phyloP scores from a whole-genome alignment of 2,888 invertebrate genomes.

The Laothoe populi region DNA sequence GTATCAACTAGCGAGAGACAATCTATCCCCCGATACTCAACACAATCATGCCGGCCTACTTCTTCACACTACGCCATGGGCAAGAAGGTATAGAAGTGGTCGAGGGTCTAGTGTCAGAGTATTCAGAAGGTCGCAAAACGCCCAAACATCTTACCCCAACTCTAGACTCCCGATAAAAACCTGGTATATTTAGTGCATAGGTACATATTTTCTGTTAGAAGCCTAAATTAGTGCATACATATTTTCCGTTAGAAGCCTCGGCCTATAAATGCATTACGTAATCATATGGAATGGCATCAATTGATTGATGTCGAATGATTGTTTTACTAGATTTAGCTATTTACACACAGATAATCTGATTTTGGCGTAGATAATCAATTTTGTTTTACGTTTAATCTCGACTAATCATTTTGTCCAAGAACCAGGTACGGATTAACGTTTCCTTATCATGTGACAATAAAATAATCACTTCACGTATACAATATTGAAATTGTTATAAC shows the following conservation, averaged over 20 bases:
- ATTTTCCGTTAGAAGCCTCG: background rate
- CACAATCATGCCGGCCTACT: too few species aligned
- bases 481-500: background rate
- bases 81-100: too few species aligned
- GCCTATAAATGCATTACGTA: background rate
- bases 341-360: conserved; percentile 22
- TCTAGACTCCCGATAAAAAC: too few species aligned
- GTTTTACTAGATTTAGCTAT: conserved; percentile 8
- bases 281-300: background rate
- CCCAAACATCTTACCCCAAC: too few species aligned
- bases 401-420: conserved; percentile 43
- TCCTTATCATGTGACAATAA: conserved; percentile 31
- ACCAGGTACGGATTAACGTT: conserved; percentile 35
- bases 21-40: too few species aligned
- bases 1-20: too few species aligned
- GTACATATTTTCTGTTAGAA: too few species aligned
- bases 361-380: conserved; percentile 27
- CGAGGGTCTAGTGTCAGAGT: too few species aligned
- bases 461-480: conserved; percentile 10
- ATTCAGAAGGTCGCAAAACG: too few species aligned
- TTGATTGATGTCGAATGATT: conserved; percentile 2
- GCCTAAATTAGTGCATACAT: too few species aligned
- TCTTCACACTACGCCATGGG: too few species aligned
- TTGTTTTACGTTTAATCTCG: conserved; percentile 37
- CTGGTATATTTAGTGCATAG: too few species aligned